Conservation (phyloP, 2,797 vertebrate genomes). For the Glyptemys insculpta region DNA sequence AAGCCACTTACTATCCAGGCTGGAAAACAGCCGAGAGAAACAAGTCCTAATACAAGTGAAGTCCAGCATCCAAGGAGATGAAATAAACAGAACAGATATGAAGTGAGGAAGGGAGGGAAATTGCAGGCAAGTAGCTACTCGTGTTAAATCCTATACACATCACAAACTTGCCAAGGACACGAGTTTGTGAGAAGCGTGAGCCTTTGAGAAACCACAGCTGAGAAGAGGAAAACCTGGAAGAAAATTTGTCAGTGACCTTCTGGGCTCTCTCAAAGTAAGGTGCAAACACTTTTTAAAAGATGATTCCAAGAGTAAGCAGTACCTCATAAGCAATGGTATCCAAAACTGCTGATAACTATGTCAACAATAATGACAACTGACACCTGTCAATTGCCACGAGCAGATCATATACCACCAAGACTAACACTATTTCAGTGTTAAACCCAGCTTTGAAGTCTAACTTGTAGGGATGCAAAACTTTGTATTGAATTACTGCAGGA, state of each 20-base stretch:
- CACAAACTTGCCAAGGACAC: neutral
- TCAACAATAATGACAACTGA: neutral
- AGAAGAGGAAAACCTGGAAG: neutral
- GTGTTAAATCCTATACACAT: neutral
- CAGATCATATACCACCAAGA: neutral
- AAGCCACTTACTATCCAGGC: neutral
- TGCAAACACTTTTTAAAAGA: neutral
- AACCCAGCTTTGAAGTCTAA: neutral
- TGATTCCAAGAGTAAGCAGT: neutral
- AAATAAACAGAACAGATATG: neutral
- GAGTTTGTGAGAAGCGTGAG: neutral
- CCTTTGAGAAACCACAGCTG: neutral
- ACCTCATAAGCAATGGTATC: neutral
- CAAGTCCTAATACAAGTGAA: neutral
- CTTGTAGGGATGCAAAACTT: neutral
- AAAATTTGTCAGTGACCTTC: neutral
- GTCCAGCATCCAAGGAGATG: neutral
- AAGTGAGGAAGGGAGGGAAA: neutral
- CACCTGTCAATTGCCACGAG: neutral
- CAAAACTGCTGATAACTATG: neutral
- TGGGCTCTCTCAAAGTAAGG: neutral
- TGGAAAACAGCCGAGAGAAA: neutral
- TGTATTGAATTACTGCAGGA: neutral
- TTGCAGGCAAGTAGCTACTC: neutral
- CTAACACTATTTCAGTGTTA: neutral